Percentiles rank a stretch among this genome's conserved stretches.
phyloP scores from a whole-genome alignment of 2,113 vertebrate genomes.

The Pseudonaja textilis region DNA sequence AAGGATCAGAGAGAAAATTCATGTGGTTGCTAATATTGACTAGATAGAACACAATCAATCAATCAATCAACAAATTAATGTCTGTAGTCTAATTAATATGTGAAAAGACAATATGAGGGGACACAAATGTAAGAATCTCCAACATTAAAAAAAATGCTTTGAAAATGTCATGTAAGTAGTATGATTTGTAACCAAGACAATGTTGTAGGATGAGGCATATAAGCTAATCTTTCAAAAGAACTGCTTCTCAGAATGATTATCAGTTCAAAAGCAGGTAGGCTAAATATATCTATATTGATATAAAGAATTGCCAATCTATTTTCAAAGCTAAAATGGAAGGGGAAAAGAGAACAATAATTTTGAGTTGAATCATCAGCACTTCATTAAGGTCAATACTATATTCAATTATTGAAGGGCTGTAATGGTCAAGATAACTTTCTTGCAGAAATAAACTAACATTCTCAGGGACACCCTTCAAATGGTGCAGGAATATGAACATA shows the following conservation, averaged over 20 bases:
- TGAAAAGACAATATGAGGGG: background rate
- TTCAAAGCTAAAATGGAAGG: background rate
- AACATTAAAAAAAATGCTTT: background rate
- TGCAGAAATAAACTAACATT: background rate
- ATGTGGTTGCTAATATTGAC: background rate
- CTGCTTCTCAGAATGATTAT: background rate
- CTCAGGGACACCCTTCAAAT: background rate
- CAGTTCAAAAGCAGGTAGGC: background rate
- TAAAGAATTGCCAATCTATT: background rate
- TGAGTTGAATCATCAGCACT: background rate
- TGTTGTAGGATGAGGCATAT: background rate
- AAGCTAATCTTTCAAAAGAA: background rate
- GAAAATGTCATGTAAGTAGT: background rate
- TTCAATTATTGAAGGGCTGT: background rate
- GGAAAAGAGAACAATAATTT: background rate
- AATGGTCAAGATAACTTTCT: background rate
- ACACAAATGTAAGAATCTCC: background rate
- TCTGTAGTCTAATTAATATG: background rate
- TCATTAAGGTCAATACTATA: background rate
- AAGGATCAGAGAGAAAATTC: background rate
- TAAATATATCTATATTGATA: background rate
- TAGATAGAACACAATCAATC: background rate
- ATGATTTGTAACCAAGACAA: background rate
- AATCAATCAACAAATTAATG: background rate
- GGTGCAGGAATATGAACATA: background rate